phyloP scores from a whole-genome alignment of 2,888 invertebrate species.

The Griposia aprilina region DNA sequence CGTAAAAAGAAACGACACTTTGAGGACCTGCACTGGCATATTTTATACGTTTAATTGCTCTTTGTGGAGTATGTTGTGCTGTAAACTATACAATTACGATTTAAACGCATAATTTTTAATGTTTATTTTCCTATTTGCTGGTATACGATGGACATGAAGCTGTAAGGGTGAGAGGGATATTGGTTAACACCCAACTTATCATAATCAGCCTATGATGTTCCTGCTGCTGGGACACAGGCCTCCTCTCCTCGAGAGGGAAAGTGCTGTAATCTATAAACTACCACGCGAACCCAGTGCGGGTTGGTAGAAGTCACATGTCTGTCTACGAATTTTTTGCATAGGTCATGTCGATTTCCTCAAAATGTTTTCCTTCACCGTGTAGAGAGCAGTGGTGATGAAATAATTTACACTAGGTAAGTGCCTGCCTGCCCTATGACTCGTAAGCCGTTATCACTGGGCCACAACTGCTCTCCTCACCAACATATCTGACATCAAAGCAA shows the following conservation, averaged over 20 bases:
- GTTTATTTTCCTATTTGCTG: slow-evolving; percentile 15
- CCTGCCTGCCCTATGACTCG: neutral
- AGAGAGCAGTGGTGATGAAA: too few relatives aligned
- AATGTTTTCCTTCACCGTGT: neutral
- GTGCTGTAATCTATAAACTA: neutral
- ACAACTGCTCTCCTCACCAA: neutral
- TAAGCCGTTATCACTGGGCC: neutral
- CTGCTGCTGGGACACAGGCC: neutral
- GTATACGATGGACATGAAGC: slow-evolving; percentile 11
- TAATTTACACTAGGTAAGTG: neutral
- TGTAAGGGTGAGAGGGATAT: slow-evolving; percentile 15
- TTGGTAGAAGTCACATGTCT: neutral
- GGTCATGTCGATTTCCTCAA: neutral
- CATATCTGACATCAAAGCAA: neutral
- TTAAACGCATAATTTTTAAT: slow-evolving; percentile 59
- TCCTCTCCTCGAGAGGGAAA: neutral
- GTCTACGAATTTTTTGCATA: neutral
- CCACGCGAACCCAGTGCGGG: neutral
- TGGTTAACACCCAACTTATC: neutral
- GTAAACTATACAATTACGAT: slow-evolving; percentile 59
- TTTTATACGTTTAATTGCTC: slow-evolving; percentile 60
- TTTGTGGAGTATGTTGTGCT: slow-evolving; percentile 44
- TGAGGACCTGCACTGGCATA: slow-evolving; percentile 39
- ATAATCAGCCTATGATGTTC: neutral
- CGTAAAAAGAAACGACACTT: slow-evolving; percentile 53